Conservation (phyloP, 2,113 vertebrate genomes). For the Epinephelus moara region DNA sequence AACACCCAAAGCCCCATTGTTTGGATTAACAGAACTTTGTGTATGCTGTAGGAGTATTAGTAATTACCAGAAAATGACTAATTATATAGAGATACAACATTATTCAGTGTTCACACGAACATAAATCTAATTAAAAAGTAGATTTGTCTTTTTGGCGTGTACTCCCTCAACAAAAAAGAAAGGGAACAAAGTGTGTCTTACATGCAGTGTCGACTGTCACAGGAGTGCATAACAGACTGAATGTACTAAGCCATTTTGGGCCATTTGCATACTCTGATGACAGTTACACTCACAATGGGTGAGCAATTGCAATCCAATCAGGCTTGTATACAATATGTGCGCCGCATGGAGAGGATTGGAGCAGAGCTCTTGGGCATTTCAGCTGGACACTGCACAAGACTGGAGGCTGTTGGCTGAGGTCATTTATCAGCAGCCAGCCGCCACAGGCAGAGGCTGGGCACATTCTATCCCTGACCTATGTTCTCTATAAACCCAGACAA, state of each 20-base stretch:
- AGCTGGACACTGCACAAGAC: conserved; percentile 54
- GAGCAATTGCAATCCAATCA: conserved; percentile 30
- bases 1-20: neutral
- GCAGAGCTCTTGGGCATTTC: conserved; percentile 51
- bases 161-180: neutral
- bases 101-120: neutral
- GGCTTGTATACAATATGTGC: conserved; percentile 24
- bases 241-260: conserved; percentile 11
- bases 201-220: neutral
- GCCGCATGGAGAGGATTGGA: conserved; percentile 31
- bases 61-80: too few species aligned
- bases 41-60: neutral
- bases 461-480: conserved; percentile 66
- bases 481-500: conserved; percentile 67
- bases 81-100: neutral
- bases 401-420: conserved; percentile 61
- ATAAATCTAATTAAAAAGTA: neutral
- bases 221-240: neutral
- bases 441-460: conserved; percentile 42
- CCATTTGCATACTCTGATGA: conserved; percentile 31
- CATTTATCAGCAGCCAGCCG: conserved; percentile 67
- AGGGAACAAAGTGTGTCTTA: neutral
- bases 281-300: conserved; percentile 33
- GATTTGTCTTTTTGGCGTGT: neutral
- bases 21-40: neutral